phyloP scores from a whole-genome alignment of 2,888 invertebrate species.

The Trichogramma dendrolimi region DNA sequence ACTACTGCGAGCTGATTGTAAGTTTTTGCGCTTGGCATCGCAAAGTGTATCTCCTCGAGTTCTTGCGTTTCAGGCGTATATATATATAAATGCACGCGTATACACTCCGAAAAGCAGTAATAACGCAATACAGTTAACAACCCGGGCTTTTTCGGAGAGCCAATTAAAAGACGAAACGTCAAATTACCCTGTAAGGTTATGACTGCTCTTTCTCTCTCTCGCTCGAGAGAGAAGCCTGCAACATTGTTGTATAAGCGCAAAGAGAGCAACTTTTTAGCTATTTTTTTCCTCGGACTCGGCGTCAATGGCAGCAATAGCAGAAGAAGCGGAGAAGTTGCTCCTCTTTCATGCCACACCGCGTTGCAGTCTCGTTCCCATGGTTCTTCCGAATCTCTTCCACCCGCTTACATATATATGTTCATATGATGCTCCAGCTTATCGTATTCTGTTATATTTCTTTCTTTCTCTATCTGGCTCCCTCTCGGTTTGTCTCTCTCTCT shows the following conservation, averaged over 20 bases:
- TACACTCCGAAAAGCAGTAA: conserved; percentile 17
- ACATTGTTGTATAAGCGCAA: not conserved
- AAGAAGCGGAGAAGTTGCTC: conserved; percentile 1
- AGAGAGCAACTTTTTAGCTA: conserved; percentile 14
- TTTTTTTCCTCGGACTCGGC: conserved; percentile 20
- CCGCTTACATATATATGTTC: conserved; percentile 1
- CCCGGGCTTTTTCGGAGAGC: conserved; percentile 40
- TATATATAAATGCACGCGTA: no score
- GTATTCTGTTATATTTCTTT: no score
- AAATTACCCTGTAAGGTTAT: conserved; percentile 45
- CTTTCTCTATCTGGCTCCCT: not conserved
- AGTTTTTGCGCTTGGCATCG: no score
- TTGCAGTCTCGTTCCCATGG: not conserved
- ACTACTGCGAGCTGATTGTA: no score
- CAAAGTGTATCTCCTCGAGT: no score
- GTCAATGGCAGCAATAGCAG: not conserved
- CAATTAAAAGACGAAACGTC: conserved; percentile 49
- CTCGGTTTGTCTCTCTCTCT: not conserved
- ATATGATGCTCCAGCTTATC: no score
- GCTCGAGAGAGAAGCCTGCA: no score
- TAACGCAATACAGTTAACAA: conserved; percentile 46
- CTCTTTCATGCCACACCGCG: not conserved
- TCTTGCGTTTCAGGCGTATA: no score
- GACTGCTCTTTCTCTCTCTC: conserved; percentile 32
- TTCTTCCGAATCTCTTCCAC: conserved; percentile 9